These are phyloP conservation scores for Lucinisca nassula DNA, from an alignment of 2,888 invertebrate genomes.

Conservation along the genomic window DNA sequence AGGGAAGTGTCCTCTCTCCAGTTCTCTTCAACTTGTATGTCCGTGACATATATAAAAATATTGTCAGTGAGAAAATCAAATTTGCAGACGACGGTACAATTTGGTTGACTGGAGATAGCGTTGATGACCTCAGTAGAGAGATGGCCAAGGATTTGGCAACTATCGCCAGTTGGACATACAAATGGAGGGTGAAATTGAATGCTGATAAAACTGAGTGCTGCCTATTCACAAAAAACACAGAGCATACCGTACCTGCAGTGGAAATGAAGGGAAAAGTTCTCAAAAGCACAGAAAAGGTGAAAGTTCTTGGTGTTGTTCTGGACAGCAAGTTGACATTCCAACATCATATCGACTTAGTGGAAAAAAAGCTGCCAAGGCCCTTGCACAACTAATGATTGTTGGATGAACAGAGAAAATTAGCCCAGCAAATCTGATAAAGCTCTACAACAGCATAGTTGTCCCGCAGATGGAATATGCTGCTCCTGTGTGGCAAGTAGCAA, in stretches of 20 bases:
- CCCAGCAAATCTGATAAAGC: neutral
- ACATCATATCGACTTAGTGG: neutral
- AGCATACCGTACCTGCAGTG: neutral
- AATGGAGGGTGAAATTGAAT: constrained; percentile 33
- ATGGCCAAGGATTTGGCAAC: neutral
- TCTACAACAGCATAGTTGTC: constrained; percentile 15
- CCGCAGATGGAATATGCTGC: constrained; percentile 36
- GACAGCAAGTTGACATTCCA: constrained; percentile 25
- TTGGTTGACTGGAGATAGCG: constrained; percentile 19
- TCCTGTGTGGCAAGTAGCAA: constrained; percentile 27
- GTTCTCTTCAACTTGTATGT: constrained; percentile 32
- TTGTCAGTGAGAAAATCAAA: constrained; percentile 11
- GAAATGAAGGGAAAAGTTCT: neutral
- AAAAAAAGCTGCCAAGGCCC: neutral
- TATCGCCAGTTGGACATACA: constrained; percentile 12
- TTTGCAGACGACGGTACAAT: constrained; percentile 51
- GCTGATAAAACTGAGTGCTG: constrained; percentile 3
- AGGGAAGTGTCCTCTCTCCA: constrained; percentile 40
- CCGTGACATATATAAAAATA: constrained; percentile 1
- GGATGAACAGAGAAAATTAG: constrained; percentile 1
- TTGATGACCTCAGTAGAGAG: neutral
- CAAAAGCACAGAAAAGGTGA: neutral
- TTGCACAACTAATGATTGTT: neutral
- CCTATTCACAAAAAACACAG: neutral
- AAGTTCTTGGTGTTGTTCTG: constrained; percentile 17